Conservation (phyloP, 1,140 invertebrate genomes). For the Aricia agestis region DNA sequence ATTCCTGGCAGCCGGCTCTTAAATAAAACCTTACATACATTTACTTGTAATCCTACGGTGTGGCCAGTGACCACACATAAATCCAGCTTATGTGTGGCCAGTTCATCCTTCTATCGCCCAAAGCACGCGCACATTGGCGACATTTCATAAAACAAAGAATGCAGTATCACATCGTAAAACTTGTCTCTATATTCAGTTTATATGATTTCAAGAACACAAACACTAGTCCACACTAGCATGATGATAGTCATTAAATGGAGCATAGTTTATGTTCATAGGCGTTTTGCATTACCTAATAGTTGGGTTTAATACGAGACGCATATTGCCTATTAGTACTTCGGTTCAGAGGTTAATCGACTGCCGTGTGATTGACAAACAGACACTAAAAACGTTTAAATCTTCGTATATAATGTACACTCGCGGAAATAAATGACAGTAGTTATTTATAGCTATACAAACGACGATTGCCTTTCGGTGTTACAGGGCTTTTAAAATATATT, state of each 20-base stretch:
- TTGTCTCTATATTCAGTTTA: background rate
- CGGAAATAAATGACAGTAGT: background rate
- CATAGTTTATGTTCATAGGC: background rate
- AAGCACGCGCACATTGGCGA: too few species aligned
- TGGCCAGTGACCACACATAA: too few species aligned
- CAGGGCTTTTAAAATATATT: too few species aligned
- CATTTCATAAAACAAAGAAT: too few species aligned
- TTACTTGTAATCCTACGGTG: too few species aligned
- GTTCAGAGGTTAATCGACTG: conserved; percentile 16
- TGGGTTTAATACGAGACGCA: conserved; percentile 9
- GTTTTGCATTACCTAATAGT: background rate
- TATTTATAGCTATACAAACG: background rate
- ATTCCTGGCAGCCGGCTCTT: too few species aligned
- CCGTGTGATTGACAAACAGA: conserved; percentile 15
- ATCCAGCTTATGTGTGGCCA: too few species aligned
- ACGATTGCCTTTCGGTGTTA: too few species aligned
- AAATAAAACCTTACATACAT: too few species aligned
- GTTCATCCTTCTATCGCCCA: too few species aligned
- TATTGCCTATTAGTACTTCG: conserved; percentile 9
- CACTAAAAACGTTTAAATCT: conserved; percentile 14
- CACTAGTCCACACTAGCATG: background rate
- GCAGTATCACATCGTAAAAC: too few species aligned
- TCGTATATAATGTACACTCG: background rate
- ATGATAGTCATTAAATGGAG: background rate
- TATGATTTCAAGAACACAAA: background rate